Base-by-base conservation (phyloP, 2,888 invertebrate species). In the Pterostichus niger region DNA sequence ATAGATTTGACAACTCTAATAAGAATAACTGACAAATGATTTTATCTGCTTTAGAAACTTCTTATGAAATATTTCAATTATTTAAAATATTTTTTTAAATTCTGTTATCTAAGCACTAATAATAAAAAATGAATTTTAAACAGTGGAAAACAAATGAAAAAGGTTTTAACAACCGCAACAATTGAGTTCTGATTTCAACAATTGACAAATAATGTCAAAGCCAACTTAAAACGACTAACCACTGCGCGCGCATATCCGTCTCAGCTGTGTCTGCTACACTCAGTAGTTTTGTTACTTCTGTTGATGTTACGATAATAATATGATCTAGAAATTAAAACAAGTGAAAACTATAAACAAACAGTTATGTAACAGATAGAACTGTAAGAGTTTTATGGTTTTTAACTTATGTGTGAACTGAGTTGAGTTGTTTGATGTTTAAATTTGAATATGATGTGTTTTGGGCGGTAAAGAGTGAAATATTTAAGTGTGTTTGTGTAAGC, bases 201-300 rank as follows among this genome's bases (percentile, higher is more conserved):
- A 52, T 52, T 52, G 52, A 13, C 17, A 56, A 9, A 56, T 56
- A 17, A 56, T 17, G 10, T 52, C 35, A 5, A 64, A 24, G 33
- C 13, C 24, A 49, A 13, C 17, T n/a, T 11, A 59, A 61, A 10
- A 46, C 56, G 78, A 59, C n/a, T 9, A 24, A 40, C 3, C 1
- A 10, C 13, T 79, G 79, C 79, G 79, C 64, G 79, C 79, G 79
- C 79, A 64, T 44, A 46, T 64, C n/a, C 49, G 79, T 79, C 79
- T 79, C 79, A 79, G 79, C 79, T 64, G 79, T 79, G 75, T 52
- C 75, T 79, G 61, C 78, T 24, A 31, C 31, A n/a, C 11, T 24
- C 75, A 52, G 52, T 75, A 35, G 54, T 75, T 75, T 52, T 13
- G 33, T 73, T 75, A 13, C 40, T 52, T 46, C 10, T 73, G 54